Evolutionary conservation across 2,113 vertebrate genomes (phyloP).

Genomic region (Sorex araneus): DNA sequence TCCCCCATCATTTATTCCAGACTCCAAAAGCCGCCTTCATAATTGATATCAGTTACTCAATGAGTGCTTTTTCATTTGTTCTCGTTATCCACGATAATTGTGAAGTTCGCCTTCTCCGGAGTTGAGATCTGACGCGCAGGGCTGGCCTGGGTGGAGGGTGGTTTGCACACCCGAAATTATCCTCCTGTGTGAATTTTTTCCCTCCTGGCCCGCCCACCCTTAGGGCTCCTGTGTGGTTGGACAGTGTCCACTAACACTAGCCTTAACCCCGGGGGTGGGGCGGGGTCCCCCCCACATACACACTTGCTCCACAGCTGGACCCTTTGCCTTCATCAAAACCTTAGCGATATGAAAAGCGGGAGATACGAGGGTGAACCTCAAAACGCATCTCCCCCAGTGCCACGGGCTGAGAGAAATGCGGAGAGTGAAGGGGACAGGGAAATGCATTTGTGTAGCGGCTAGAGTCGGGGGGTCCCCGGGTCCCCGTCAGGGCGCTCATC

Average conservation of each 20-base stretch:
- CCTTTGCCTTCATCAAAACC: background rate
- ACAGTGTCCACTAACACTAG: no score
- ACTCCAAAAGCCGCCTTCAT: slow-evolving; percentile 90
- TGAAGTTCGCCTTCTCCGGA: slow-evolving; percentile 81
- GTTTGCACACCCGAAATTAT: background rate
- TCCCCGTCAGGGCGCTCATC: background rate
- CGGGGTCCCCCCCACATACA: no score
- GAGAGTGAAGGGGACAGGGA: background rate
- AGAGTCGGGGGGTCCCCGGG: background rate
- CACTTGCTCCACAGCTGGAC: no score
- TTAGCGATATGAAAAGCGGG: slow-evolving; percentile 68
- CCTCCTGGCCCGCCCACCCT: no score
- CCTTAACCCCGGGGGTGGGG: no score
- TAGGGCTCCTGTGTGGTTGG: background rate
- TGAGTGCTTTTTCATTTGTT: slow-evolving; percentile 88
- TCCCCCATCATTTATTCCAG: slow-evolving; percentile 92
- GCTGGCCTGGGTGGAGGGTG: background rate
- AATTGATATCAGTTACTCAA: slow-evolving; percentile 92
- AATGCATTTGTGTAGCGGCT: no score
- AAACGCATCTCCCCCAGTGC: slow-evolving; percentile 37
- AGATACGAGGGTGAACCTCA: slow-evolving; percentile 59
- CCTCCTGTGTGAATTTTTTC: background rate
- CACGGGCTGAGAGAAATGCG: no score
- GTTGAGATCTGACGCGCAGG: background rate
- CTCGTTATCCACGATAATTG: slow-evolving; percentile 88